Base-by-base conservation (phyloP, 1,140 invertebrate species). In the Acyrthosiphon pisum region DNA sequence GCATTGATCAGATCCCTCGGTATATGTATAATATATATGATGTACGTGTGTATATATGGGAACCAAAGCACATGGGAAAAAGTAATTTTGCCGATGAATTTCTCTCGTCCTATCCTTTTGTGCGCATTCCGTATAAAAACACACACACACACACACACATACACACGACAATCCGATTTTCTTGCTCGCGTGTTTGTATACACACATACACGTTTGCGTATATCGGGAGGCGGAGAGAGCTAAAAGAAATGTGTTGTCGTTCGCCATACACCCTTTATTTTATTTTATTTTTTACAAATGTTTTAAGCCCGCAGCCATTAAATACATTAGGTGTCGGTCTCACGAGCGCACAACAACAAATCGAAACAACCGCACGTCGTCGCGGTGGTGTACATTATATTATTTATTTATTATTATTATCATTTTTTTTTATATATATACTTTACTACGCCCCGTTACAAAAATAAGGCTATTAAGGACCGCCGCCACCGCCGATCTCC, bases 391-490 rank as follows among this genome's bases (percentile, higher is more conserved):
- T 50, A 88, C 37, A 84, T 84, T 88, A 50, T 88, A 50, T 88
- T 88, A 88, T 88, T 89, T 89, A 89, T 89, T 89, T 89, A 89
- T 89, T 89, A 53, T 53, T 89, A 86, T 48, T 86, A 86, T 46
- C 30, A n/a, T 86, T 41, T 86, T 86, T 84, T 84, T 44, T 44
- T 86, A 35, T 76, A 76, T 76, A 76, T 76, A 76, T 44, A 44
- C 20, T 44, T 26, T 84, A 41, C 9, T 48, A 89, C 87, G 60
- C 91, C 91, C 91, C 91, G 76, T 91, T 91, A 83, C 76, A 46
- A 92, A 84, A 92, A 92, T 92, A 84, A 92, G 76, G 81, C 91
- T 92, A 92, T 92, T 84, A 92, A 92, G 91, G 35, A 23, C 88
- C 50, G 22, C 88, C 87, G 46, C 87, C 35, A 2, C n/a, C 86